Evolutionary conservation across 2,888 invertebrate genomes (phyloP), one percentile per base, ranked within the genome.

Genomic region (Sclerodermus sp.): DNA sequence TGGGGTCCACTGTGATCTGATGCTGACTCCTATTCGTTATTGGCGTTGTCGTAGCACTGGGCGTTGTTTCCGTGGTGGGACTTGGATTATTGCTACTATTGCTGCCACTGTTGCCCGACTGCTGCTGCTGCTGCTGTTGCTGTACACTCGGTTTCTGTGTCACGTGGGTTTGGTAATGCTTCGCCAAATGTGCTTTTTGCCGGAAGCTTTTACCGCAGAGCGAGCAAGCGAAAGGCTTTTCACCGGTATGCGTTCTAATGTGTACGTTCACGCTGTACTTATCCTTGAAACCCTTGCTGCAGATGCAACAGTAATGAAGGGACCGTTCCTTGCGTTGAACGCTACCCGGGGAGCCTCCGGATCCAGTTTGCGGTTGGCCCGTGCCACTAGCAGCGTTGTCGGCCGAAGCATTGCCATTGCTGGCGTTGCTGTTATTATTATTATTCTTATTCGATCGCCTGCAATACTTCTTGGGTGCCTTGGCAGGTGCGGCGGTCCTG

Each of bases 211-310:
- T 95, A 58, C 93, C 93, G 77, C 98, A 98, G 49, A 96, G 84
- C 14, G 90, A 89, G 78, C 98, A 98, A 31, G 91, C 86, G 79
- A 98, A 98, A 0, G 98, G 97, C 74, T 98, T 97, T 79, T 98
- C 97, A 0, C 96, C 97, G 0, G 97, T 97, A 76, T 98, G 98
- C 18, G 97, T 97, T 66, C 97, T 84, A 64, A 97, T 93, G 79
- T 98, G 98, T 41, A 97, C 97, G 77, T 97, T 97, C 48, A 98
- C 94, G 55, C 96, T 92, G 84, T 98, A 98, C 78, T 94, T 94
- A 79, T 94, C 94, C 79, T 94, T 94, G 80, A 94, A 94, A 3
- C 93, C 93, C 76, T 93, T 93, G 67, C 91, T 91, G 79, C 93
- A 96, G 78, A 97, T 91, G 77, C 91, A 87, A 83, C 98, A 87